A percentile compares a stretch with the other conserved stretches of the same genome.
Evolutionary conservation across 2,113 vertebrate species (phyloP).

Genomic region (Upupa epops): DNA sequence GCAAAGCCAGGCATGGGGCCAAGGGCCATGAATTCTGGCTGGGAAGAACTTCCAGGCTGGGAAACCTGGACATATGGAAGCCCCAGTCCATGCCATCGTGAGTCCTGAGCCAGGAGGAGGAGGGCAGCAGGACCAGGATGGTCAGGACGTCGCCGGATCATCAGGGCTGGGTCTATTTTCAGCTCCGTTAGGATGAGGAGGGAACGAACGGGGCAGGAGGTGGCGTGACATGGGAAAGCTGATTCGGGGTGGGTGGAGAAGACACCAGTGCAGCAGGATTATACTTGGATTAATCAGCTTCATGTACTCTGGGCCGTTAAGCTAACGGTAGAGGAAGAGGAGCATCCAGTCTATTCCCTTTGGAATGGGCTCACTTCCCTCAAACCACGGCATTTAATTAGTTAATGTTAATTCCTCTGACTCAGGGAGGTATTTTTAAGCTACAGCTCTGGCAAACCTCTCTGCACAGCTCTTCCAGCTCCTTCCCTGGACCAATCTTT

Average conservation of each 20-base stretch:
- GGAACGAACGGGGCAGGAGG: no score
- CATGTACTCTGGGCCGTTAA: neutral
- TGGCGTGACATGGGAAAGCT: fast-evolving
- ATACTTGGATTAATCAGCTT: neutral
- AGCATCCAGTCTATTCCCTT: neutral
- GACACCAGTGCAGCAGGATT: neutral
- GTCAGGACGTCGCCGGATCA: neutral
- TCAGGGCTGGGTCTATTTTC: neutral
- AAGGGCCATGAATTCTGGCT: neutral
- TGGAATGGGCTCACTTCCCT: neutral
- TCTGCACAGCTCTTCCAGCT: neutral
- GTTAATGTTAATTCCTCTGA: neutral
- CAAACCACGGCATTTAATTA: fast-evolving
- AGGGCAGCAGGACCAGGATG: neutral
- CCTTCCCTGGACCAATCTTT: neutral
- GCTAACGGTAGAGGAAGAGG: neutral
- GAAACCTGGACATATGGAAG: conserved; percentile 36
- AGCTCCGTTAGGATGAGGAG: no score
- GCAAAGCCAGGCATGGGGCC: neutral
- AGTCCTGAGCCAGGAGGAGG: neutral
- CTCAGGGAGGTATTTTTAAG: neutral
- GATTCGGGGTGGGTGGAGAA: neutral
- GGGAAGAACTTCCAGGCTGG: neutral
- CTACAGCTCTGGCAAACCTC: neutral
- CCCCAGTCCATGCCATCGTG: neutral